Conservation (phyloP, 2,797 vertebrate genomes). For the Thalassophryne amazonica region DNA sequence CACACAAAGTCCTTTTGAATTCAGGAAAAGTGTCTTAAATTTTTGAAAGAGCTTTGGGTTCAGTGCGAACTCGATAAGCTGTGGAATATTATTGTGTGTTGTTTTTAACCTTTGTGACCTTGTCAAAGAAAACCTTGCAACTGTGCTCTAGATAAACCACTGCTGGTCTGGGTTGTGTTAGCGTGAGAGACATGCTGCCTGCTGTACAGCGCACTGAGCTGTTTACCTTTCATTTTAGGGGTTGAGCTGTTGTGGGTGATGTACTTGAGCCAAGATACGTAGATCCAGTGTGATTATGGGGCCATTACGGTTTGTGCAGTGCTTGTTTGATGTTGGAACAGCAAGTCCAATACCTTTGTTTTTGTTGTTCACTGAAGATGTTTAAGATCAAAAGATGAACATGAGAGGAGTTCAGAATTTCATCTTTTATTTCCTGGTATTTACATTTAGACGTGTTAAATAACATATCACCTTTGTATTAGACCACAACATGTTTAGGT, state of each 20-base stretch:
- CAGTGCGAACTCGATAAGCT: slow-evolving; percentile 34
- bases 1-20: slow-evolving; percentile 38
- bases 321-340: no score
- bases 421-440: no score
- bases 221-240: slow-evolving; percentile 52
- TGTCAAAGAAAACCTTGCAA: slow-evolving; percentile 53
- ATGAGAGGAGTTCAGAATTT: no score
- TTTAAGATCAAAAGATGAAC: no score
- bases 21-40: slow-evolving; percentile 15
- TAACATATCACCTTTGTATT: no score
- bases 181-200: slow-evolving; percentile 38
- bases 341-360: no score
- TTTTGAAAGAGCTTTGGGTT: slow-evolving; percentile 18
- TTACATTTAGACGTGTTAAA: no score
- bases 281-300: background rate
- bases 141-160: slow-evolving; percentile 56
- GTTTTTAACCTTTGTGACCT: slow-evolving; percentile 55
- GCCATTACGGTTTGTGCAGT: background rate
- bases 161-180: slow-evolving; percentile 65
- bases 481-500: no score
- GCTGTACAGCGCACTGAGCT: slow-evolving; percentile 17
- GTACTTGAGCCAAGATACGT: slow-evolving; percentile 5
- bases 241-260: slow-evolving; percentile 14
- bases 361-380: no score
- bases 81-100: slow-evolving; percentile 15